Evolutionary conservation across 2,888 invertebrate genomes (phyloP), one percentile per base, ranked within the genome.

Genomic region (Zelleria hepariella): DNA sequence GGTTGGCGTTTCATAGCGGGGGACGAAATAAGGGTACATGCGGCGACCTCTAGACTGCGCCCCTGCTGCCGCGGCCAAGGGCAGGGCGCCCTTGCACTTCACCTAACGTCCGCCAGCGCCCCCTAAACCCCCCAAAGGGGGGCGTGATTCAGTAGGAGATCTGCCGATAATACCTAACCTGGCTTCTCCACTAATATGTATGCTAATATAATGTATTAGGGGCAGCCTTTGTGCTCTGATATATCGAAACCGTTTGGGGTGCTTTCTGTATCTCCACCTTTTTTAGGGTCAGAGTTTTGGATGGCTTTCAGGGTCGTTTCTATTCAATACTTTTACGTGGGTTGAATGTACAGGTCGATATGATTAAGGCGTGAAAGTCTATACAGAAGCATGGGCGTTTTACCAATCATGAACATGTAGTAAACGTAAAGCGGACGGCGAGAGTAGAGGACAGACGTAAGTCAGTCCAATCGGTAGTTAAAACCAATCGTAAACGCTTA

Each of bases 31-130:
- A 68, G 79, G 77, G 78, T 80, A 80, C 78, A 82, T 82, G 20
- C 78, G 80, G 74, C 78, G 87, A 85, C 86, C 86, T 86, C 86
- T 70, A 86, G 84, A 84, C 86, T 82, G 72, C 77, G 82, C 73
- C 82, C 80, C 70, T 65, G 68, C 78, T 72, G 74, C 71, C 79
- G 68, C 77, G 72, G 74, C 71, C 79, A 82, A 86, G 84, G 86
- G 78, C 86, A 66, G 59, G 60, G 63, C 77, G 86, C 80, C 87
- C 86, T 86, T 86, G 83, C 84, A 82, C 66, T 71, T 67, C 73
- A 71, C 73, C 75, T 68, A 75, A 69, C 65, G 74, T 69, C 74
- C 79, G 78, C 77, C 77, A 80, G 78, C 75, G 62, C 57, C 59
- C 59, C 32, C 10, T 42, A 10, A 42, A 15, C 15, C 32, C 4